These are phyloP conservation scores for Lophura swinhoii DNA, from an alignment of 2,797 vertebrate species.

Conservation along the genomic window DNA sequence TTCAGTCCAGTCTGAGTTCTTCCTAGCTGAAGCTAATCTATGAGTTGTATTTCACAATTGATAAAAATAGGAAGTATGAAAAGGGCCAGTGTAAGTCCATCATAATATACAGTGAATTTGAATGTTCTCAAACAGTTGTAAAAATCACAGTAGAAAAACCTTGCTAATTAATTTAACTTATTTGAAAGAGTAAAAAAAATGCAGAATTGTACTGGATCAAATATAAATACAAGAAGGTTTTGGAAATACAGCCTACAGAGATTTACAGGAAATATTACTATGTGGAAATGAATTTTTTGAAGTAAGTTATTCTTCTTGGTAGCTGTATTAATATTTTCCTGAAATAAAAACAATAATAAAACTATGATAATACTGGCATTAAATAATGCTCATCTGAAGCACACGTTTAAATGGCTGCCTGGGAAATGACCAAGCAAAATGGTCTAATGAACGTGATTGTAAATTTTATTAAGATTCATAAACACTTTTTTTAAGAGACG, in stretches of 20 bases:
- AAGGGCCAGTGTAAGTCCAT: not conserved
- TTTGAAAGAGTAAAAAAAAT: not conserved
- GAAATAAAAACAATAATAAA: not conserved
- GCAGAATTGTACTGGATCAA: not conserved
- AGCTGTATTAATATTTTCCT: not conserved
- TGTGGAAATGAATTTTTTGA: not conserved
- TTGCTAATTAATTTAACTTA: not conserved
- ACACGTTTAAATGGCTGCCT: slow-evolving; percentile 8
- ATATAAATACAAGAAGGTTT: not conserved
- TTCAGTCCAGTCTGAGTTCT: not conserved
- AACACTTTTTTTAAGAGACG: slow-evolving; percentile 13
- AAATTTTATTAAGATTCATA: slow-evolving; percentile 40
- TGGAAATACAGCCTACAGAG: not conserved
- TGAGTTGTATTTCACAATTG: not conserved
- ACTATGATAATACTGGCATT: not conserved
- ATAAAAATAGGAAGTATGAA: not conserved
- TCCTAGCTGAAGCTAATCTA: not conserved
- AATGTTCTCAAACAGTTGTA: not conserved
- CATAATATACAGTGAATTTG: not conserved
- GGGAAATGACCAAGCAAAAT: slow-evolving; percentile 2
- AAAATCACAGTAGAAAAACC: not conserved
- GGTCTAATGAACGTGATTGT: not conserved
- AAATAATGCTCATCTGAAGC: not conserved
- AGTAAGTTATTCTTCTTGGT: not conserved
- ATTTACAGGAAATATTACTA: not conserved